Percentiles rank a stretch among this genome's conserved stretches.
Conservation (phyloP, 2,797 vertebrate genomes). For the Clarias pachynema region DNA sequence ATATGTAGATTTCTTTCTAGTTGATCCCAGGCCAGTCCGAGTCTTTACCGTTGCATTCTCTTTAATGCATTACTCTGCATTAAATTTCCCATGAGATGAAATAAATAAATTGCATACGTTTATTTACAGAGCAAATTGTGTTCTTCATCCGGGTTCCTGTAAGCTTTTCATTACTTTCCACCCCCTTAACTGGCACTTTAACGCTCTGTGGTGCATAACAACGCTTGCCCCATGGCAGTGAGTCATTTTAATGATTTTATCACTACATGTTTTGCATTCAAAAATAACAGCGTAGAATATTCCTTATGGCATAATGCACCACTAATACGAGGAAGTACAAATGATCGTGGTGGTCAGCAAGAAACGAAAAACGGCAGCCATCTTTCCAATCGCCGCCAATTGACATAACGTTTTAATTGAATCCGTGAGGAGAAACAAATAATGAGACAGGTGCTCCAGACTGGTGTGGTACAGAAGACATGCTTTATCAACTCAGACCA, state of each 20-base stretch:
- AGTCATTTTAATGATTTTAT: conserved; percentile 34
- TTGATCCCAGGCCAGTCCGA: conserved; percentile 3
- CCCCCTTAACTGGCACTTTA: conserved; percentile 28
- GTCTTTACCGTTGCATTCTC: conserved; percentile 2
- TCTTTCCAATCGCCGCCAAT: conserved; percentile 45
- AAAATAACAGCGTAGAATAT: conserved; percentile 40
- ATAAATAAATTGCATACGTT: conserved; percentile 35
- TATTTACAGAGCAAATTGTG: conserved; percentile 27
- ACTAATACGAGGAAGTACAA: conserved; percentile 14
- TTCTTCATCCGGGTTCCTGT: conserved; percentile 27
- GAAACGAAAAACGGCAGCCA: conserved; percentile 60
- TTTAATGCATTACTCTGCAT: conserved; percentile 35
- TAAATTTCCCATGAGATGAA: conserved; percentile 39
- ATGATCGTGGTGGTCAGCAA: conserved; percentile 14
- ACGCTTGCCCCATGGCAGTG: conserved; percentile 3
- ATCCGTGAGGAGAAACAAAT: conserved; percentile 67
- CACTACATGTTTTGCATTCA: conserved; percentile 39
- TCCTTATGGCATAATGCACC: background rate
- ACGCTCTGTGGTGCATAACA: background rate
- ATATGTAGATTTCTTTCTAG: conserved; percentile 35
- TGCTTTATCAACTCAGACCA: conserved; percentile 70
- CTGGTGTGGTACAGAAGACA: conserved; percentile 57
- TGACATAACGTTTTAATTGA: conserved; percentile 62
- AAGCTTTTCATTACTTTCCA: conserved; percentile 24
- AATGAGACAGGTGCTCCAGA: conserved; percentile 70